These are phyloP conservation scores for Lamprologus speciosus DNA, from an alignment of 2,113 vertebrate genomes.

Conservation along the genomic window DNA sequence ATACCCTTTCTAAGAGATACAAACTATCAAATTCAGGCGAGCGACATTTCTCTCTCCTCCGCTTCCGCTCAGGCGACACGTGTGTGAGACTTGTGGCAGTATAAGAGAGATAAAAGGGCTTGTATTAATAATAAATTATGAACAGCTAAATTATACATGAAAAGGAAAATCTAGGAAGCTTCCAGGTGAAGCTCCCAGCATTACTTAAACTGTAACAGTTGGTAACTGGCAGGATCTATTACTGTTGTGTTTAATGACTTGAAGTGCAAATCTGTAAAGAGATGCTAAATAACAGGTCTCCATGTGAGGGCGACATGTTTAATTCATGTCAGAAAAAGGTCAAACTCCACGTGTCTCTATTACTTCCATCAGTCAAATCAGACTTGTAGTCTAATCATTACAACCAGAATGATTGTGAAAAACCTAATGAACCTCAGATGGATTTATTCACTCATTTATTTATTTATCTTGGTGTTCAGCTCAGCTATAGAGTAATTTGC, in stretches of 20 bases:
- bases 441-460: background rate
- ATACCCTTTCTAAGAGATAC: background rate
- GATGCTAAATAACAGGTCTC: background rate
- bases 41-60: constrained; percentile 13
- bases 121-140: constrained; percentile 62
- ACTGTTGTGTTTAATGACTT: background rate
- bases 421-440: background rate
- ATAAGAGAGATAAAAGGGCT: constrained; percentile 51
- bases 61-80: constrained; percentile 21
- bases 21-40: background rate
- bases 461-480: background rate
- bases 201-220: background rate
- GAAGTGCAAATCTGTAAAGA: background rate
- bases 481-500: background rate
- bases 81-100: constrained; percentile 26
- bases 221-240: background rate
- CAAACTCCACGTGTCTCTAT: background rate
- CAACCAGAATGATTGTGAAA: background rate
- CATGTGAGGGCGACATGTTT: background rate
- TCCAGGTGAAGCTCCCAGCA: constrained; percentile 24
- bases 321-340: background rate
- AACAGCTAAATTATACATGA: constrained; percentile 59
- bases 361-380: background rate
- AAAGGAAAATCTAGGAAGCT: constrained; percentile 36
- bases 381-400: background rate